phyloP scores from a whole-genome alignment of 2,888 invertebrate genomes.

The Hesperia comma region DNA sequence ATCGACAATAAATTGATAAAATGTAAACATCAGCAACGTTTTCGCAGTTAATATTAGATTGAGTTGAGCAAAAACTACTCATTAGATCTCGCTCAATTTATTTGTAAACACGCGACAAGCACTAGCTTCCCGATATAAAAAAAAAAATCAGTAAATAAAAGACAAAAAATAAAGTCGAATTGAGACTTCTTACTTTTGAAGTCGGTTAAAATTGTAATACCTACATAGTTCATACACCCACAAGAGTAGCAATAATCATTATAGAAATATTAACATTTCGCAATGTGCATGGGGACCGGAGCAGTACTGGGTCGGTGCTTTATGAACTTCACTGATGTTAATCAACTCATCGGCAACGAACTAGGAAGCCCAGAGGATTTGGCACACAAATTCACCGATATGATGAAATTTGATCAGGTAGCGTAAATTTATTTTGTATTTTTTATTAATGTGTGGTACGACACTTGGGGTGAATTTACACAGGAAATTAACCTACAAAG shows the following conservation, averaged over 20 bases:
- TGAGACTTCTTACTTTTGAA: no score
- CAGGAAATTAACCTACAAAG: neutral
- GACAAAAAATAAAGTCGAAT: no score
- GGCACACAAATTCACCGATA: conserved; percentile 57
- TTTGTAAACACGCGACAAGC: no score
- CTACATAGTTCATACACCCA: no score
- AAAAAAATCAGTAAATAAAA: no score
- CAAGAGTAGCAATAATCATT: conserved; percentile 1
- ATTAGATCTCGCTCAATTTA: no score
- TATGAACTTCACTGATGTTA: conserved; percentile 58
- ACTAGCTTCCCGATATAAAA: no score
- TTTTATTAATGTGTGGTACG: neutral
- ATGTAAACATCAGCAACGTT: no score
- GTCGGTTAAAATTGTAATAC: no score
- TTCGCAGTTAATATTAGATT: no score
- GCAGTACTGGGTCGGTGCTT: conserved; percentile 76
- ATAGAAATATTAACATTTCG: conserved; percentile 35
- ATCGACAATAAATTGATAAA: no score
- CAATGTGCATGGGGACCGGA: conserved; percentile 50
- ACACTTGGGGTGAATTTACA: neutral
- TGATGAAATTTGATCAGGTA: conserved; percentile 70
- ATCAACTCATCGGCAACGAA: conserved; percentile 42
- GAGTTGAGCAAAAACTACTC: no score
- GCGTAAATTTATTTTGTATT: conserved; percentile 39
- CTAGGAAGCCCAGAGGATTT: conserved; percentile 43